These are phyloP conservation scores for Paraplagusia blochii DNA, from an alignment of 2,113 vertebrate genomes.

Conservation along the genomic window DNA sequence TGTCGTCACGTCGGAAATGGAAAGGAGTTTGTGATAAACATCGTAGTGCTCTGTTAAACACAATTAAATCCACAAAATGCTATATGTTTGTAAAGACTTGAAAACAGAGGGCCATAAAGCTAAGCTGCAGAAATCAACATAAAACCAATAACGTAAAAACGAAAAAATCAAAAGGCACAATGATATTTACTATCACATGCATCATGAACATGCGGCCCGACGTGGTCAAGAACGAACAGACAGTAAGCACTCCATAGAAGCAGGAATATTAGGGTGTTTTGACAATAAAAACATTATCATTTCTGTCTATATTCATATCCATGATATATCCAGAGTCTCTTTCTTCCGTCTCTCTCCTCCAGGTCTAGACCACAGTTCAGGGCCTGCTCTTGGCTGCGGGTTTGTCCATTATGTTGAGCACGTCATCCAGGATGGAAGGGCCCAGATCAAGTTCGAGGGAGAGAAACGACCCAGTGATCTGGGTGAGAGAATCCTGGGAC, in stretches of 20 bases:
- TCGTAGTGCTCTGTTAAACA: constrained; percentile 56
- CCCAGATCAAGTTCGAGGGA: constrained; percentile 95
- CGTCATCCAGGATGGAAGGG: constrained; percentile 96
- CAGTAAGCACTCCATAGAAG: constrained; percentile 62
- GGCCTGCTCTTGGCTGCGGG: constrained; percentile 66
- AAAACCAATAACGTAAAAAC: constrained; percentile 49
- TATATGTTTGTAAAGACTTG: constrained; percentile 35
- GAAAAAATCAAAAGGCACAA: constrained; percentile 68
- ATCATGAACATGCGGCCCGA: constrained; percentile 58
- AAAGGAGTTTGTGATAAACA: constrained; percentile 40
- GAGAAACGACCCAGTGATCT: constrained; percentile 87
- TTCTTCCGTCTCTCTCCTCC: constrained; percentile 48
- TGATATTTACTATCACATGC: constrained; percentile 70
- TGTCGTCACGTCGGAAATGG: constrained; percentile 39
- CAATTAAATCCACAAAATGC: constrained; percentile 57
- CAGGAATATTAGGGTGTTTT: constrained; percentile 64
- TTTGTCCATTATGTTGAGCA: constrained; percentile 97
- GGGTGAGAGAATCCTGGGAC: constrained; percentile 85
- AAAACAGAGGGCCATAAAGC: constrained; percentile 44
- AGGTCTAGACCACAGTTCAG: constrained; percentile 47
- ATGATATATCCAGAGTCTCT: constrained; percentile 63
- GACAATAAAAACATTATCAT: constrained; percentile 65
- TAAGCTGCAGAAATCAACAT: constrained; percentile 25
- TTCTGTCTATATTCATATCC: constrained; percentile 59
- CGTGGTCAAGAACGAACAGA: constrained; percentile 51